A percentile compares a stretch with the other conserved stretches of the same genome.
Conservation (phyloP, 2,113 vertebrate genomes). For the Oriolus oriolus region DNA sequence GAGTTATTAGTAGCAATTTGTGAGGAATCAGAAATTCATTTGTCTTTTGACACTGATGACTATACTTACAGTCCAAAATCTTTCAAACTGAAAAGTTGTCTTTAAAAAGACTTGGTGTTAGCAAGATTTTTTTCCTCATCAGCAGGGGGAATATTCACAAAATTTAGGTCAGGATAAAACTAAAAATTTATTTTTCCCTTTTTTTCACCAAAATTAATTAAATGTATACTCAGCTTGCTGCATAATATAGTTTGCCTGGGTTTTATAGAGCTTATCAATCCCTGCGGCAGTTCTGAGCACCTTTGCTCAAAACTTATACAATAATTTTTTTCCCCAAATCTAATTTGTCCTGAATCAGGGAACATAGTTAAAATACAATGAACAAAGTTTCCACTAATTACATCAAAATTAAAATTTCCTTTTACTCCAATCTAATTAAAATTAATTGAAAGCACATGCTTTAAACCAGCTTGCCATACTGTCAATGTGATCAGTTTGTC, state of each 20-base stretch:
- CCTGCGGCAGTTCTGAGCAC: neutral
- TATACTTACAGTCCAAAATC: neutral
- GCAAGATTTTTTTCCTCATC: neutral
- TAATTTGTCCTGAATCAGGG: neutral
- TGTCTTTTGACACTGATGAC: slow-evolving; percentile 22
- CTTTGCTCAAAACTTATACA: neutral
- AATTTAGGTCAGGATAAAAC: neutral
- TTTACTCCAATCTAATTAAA: slow-evolving; percentile 44
- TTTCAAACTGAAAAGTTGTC: neutral
- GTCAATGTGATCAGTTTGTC: slow-evolving; percentile 40
- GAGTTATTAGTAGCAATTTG: slow-evolving; percentile 45
- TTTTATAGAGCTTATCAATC: neutral
- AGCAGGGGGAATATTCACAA: neutral
- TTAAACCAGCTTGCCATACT: neutral
- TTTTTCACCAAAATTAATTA: neutral
- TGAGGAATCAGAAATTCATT: slow-evolving; percentile 44
- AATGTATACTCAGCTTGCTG: neutral
- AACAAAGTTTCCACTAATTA: slow-evolving; percentile 2
- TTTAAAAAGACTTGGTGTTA: slow-evolving; percentile 43
- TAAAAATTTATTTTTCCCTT: neutral
- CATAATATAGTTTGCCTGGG: neutral
- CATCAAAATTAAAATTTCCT: slow-evolving; percentile 40
- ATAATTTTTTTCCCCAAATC: neutral
- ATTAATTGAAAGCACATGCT: slow-evolving; percentile 26
- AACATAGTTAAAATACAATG: neutral